Conservation (phyloP, 2,888 invertebrate species). For the Listrodromus nycthemerus region DNA sequence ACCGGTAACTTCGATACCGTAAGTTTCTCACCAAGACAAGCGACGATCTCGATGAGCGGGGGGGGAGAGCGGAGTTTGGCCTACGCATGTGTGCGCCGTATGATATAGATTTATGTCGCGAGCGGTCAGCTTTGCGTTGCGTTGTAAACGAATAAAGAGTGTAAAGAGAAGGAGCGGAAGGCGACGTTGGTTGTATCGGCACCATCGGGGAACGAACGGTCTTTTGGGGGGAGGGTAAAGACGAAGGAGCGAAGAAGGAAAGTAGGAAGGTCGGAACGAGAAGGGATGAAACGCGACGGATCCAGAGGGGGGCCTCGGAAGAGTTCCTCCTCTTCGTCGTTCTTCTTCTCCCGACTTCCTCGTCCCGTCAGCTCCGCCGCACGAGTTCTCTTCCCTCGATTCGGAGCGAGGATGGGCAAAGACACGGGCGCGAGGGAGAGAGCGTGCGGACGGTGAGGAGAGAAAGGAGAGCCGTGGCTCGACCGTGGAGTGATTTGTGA, state of each 20-base stretch:
- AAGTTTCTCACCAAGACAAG: constrained; percentile 30
- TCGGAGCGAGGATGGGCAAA: not conserved
- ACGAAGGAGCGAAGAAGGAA: constrained; percentile 7
- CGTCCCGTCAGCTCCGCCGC: constrained; percentile 49
- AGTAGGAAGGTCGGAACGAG: constrained; percentile 43
- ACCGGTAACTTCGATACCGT: constrained; percentile 8
- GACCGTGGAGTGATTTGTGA: constrained; percentile 83
- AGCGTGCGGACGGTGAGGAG: constrained; percentile 57
- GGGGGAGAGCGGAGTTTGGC: not conserved
- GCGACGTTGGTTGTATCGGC: not conserved
- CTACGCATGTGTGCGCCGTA: constrained; percentile 60
- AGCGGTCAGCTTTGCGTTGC: constrained; percentile 66
- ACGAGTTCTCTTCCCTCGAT: constrained; percentile 62
- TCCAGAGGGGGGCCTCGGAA: constrained; percentile 24
- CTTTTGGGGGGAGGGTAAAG: constrained; percentile 49
- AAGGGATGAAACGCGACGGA: constrained; percentile 61
- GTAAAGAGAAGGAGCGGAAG: constrained; percentile 53
- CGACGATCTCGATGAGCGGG: constrained; percentile 12
- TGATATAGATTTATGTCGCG: constrained; percentile 79
- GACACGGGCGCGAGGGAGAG: constrained; percentile 6
- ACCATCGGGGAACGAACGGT: constrained; percentile 41
- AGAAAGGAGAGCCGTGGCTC: constrained; percentile 55
- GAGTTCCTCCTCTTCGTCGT: constrained; percentile 40
- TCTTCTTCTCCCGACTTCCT: constrained; percentile 24
- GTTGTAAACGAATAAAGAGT: constrained; percentile 61